Percentiles rank a stretch among this genome's conserved stretches.
Evolutionary conservation across 2,797 vertebrate genomes (phyloP).

Genomic region (Neostethus bicornis): DNA sequence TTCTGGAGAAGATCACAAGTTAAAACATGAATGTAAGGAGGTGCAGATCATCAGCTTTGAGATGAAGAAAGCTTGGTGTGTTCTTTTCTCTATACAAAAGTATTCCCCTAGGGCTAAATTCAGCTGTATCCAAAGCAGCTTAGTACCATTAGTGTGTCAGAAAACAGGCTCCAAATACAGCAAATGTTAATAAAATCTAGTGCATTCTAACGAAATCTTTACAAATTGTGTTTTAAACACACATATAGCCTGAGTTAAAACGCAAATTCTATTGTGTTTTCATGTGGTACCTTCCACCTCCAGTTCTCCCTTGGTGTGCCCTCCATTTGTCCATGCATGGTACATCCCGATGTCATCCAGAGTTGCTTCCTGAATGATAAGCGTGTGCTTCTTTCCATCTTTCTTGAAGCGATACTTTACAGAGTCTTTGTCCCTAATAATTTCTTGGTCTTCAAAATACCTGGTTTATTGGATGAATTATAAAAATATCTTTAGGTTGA

Average conservation of each 20-base stretch:
- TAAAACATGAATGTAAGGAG: constrained; percentile 5
- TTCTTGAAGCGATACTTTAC: constrained; percentile 88
- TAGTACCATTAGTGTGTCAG: constrained; percentile 10
- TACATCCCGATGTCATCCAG: constrained; percentile 87
- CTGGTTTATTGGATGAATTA: constrained; percentile 62
- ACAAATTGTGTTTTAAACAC: not conserved
- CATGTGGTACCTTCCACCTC: constrained; percentile 86
- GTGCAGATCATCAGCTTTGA: constrained; percentile 14
- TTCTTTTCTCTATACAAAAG: constrained; percentile 39
- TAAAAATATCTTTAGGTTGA: too few relatives aligned
- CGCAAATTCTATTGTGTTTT: constrained; percentile 1
- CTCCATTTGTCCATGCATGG: constrained; percentile 88
- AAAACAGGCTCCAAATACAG: constrained; percentile 10
- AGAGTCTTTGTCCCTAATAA: constrained; percentile 79
- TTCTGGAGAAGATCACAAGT: constrained; percentile 69
- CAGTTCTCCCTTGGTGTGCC: constrained; percentile 90
- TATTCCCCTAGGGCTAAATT: constrained; percentile 29
- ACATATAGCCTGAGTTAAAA: too few relatives aligned
- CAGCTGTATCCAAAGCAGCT: constrained; percentile 15
- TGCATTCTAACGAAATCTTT: not conserved
- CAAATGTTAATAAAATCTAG: not conserved
- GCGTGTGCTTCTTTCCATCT: constrained; percentile 85
- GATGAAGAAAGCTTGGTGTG: constrained; percentile 38
- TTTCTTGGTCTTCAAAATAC: constrained; percentile 86
- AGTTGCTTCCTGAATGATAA: constrained; percentile 86